Evolutionary conservation across 1,140 invertebrate species (phyloP).

Genomic region (Neoseiulus cucumeris): DNA sequence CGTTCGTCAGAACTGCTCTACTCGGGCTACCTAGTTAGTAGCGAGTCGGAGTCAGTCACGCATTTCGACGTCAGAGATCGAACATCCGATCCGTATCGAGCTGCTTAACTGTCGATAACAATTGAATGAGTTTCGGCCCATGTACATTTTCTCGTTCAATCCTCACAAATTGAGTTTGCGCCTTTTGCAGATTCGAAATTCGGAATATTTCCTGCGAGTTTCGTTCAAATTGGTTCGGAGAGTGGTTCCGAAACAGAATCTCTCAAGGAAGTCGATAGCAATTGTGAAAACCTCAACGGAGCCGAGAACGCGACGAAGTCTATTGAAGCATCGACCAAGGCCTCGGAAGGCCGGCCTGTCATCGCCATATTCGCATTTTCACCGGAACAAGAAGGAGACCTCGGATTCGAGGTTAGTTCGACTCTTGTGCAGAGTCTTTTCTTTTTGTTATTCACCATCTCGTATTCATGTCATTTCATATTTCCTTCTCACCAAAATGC

Average conservation of each 20-base stretch:
- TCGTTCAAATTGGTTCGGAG: not conserved
- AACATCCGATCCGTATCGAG: no score
- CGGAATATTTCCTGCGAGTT: not conserved
- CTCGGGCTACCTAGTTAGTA: no score
- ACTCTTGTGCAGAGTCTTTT: not conserved
- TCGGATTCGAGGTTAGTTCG: not conserved
- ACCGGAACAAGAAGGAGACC: not conserved
- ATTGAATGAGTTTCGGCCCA: no score
- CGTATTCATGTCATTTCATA: not conserved
- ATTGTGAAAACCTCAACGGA: no score
- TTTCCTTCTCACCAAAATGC: not conserved
- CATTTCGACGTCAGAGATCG: no score
- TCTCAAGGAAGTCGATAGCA: not conserved
- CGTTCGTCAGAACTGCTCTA: no score
- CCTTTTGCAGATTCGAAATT: not conserved
- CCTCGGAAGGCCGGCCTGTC: not conserved
- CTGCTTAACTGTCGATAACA: no score
- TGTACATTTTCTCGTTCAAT: no score
- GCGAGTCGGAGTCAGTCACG: no score
- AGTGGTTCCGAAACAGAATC: constrained; percentile 2
- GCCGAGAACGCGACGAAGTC: not conserved
- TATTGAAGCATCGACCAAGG: not conserved
- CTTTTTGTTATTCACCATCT: no score
- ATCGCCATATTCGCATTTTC: not conserved
- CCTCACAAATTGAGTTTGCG: no score